These are phyloP conservation scores for Himalopsyche tibetana DNA, from an alignment of 2,888 invertebrate species.

Conservation along the genomic window DNA sequence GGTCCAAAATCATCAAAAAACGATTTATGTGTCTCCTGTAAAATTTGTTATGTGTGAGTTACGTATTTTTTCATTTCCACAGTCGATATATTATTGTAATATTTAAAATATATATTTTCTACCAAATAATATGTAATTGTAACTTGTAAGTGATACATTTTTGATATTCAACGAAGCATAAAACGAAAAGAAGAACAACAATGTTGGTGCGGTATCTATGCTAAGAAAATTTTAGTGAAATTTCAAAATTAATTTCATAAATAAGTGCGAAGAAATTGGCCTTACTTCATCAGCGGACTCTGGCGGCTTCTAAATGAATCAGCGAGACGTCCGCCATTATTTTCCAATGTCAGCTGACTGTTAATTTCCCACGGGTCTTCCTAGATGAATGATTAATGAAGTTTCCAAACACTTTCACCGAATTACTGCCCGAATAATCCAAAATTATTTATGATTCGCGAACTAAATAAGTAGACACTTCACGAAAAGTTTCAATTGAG, in stretches of 20 bases:
- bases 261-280: neutral
- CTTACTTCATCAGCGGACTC: constrained; percentile 12
- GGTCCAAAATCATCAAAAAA: too few species aligned
- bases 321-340: constrained; percentile 54
- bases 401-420: constrained; percentile 61
- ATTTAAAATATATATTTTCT: too few species aligned
- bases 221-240: neutral
- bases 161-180: too few species aligned
- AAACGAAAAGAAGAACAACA: too few species aligned
- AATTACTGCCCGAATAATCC: constrained; percentile 53
- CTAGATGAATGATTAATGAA: constrained; percentile 65
- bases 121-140: too few species aligned
- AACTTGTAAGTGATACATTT: too few species aligned
- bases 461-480: constrained; percentile 38
- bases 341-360: constrained; percentile 60
- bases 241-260: neutral
- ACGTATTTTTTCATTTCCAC: too few species aligned
- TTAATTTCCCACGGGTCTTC: constrained; percentile 63
- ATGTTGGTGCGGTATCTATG: too few species aligned
- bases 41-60: too few species aligned
- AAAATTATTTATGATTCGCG: constrained; percentile 48
- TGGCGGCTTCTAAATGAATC: constrained; percentile 55
- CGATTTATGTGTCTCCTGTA: too few species aligned
- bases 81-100: too few species aligned
- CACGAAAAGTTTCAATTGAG: neutral